phyloP scores from a whole-genome alignment of 1,140 invertebrate genomes.

The Pararge aegeria region DNA sequence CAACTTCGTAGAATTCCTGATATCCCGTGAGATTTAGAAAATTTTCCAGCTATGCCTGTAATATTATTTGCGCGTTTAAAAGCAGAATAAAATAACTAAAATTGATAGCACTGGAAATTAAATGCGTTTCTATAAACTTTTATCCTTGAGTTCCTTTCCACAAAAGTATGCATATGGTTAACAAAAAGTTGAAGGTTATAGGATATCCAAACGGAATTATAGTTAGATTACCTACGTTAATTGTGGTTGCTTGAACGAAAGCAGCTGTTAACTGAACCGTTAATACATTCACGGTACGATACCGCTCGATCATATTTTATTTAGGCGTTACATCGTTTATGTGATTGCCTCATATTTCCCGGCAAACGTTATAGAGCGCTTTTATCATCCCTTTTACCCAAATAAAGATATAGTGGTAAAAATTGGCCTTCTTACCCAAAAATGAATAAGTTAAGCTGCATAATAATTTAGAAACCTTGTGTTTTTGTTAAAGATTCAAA shows the following conservation, averaged over 20 bases:
- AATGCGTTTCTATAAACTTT: no score
- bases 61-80: no score
- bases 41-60: no score
- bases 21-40: no score
- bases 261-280: slow-evolving; percentile 7
- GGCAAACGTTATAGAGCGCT: slow-evolving; percentile 1
- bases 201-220: not conserved
- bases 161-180: not conserved
- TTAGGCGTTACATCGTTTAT: slow-evolving; percentile 13
- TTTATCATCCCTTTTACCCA: slow-evolving; percentile 1
- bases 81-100: no score
- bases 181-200: not conserved
- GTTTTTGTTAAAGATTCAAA: no score
- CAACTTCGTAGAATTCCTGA: no score
- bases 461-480: no score
- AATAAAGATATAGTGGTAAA: slow-evolving; percentile 3
- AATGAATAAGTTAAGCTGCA: not conserved
- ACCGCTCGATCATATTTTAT: slow-evolving; percentile 11
- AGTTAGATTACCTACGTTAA: not conserved
- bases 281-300: slow-evolving; percentile 7
- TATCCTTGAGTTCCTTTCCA: no score
- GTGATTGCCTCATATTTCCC: slow-evolving; percentile 13
- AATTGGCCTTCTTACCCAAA: not conserved
- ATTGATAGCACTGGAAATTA: no score
- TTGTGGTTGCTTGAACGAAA: slow-evolving; percentile 1